A percentile compares a stretch with the other conserved stretches of the same genome.
Conservation (phyloP, 2,888 invertebrate species). For the Cantharis nigra region DNA sequence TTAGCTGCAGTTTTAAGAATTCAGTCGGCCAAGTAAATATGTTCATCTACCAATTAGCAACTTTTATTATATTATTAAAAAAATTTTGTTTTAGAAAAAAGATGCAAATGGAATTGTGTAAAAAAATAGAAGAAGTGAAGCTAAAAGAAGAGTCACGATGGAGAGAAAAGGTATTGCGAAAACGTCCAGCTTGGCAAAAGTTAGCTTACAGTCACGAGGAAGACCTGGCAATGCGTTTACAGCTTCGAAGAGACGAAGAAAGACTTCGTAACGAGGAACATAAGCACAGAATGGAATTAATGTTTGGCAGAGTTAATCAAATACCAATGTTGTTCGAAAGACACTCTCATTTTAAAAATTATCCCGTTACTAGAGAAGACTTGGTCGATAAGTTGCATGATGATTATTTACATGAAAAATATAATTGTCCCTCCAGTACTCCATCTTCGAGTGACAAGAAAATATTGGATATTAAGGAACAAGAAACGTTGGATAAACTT, state of each 20-base stretch:
- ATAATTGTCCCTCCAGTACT: conserved; percentile 9
- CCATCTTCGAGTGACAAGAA: conserved; percentile 6
- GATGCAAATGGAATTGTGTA: conserved; percentile 66
- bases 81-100: conserved; percentile 56
- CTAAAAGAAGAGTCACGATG: conserved; percentile 63
- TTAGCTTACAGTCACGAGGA: conserved; percentile 68
- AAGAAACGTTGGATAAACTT: conserved; percentile 5
- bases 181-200: conserved; percentile 73
- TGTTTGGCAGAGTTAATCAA: conserved; percentile 70
- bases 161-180: conserved; percentile 64
- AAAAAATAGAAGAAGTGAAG: conserved; percentile 63
- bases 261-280: conserved; percentile 69
- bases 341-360: conserved; percentile 62
- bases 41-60: not conserved
- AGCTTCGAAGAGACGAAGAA: conserved; percentile 70
- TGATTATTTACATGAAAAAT: conserved; percentile 32
- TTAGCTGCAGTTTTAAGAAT: conserved; percentile 70
- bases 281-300: conserved; percentile 71
- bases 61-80: not conserved
- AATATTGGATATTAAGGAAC: not conserved
- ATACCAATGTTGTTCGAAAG: conserved; percentile 74
- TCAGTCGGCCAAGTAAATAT: conserved; percentile 60
- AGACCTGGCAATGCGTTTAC: conserved; percentile 69
- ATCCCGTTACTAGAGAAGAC: conserved; percentile 48
- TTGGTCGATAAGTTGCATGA: conserved; percentile 43